Evolutionary conservation across 2,797 vertebrate species (phyloP), one percentile per base, ranked within the genome.

Genomic region (Sebastes flavidus): DNA sequence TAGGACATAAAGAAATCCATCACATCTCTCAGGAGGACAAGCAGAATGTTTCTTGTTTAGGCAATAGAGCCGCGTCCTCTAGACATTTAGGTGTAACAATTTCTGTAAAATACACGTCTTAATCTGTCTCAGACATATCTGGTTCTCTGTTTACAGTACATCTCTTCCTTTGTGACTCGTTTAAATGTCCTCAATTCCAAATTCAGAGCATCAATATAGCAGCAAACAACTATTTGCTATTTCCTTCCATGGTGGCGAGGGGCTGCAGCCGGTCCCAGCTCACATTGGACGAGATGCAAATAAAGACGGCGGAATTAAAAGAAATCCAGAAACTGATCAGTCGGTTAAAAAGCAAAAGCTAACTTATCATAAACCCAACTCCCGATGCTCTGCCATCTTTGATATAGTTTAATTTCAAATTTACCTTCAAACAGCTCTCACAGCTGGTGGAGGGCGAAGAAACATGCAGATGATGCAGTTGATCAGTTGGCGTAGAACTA

Each of bases 1-100:
- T 86, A 75, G 7, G 52, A 72, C 58, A 61, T 80, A 66, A 68
- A 85, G 32, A 74, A 74, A 77, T 85, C 77, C 59, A 54, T 75
- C 67, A 63, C 56, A 34, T 80, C 49, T 81, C 84, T 82, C 55
- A 52, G 59, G 46, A 73, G 72, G 62, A 78, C 30, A 9, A 60
- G 38, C 9, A 25, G 32, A 65, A 12, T 80, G 65, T 67, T 8
- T 58, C 52, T 70, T 75, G 68, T 85, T 82, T 12, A 60, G 49
- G 66, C 22, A 56, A 12, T 2, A 2, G 14, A 67, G 34, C 70
- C 30, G 30, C 32, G 20, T 59, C n/a, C 27, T 68, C 55, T 10
- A 56, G 18, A 62, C 42, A 36, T 80, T 55, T 49, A 54, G 65
- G 36, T 59, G 24, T 30, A 73, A 46, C 29, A 72, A 60, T 77